These are phyloP conservation scores for Gymnobelideus leadbeateri DNA, from an alignment of 2,113 vertebrate genomes.

Conservation along the genomic window DNA sequence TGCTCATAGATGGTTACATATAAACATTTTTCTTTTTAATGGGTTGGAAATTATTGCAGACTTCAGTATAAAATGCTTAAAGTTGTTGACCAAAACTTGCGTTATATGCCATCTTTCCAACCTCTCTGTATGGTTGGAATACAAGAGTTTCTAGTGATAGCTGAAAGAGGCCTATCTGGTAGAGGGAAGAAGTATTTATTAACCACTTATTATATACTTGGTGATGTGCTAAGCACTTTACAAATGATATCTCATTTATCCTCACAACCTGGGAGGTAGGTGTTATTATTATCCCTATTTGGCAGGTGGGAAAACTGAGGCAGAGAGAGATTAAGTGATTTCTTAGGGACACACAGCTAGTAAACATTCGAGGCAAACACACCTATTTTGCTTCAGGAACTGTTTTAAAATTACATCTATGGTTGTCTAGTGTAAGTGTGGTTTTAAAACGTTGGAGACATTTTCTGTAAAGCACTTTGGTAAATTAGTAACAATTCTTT, in stretches of 20 bases:
- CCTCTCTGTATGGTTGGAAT: neutral
- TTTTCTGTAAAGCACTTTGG: neutral
- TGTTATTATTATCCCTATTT: neutral
- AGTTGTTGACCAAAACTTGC: constrained; percentile 52
- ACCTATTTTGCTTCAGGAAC: neutral
- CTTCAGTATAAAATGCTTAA: constrained; percentile 46
- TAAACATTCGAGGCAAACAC: neutral
- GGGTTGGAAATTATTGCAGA: constrained; percentile 35
- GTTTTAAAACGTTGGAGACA: neutral
- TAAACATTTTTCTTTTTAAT: constrained; percentile 27
- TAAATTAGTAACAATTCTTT: neutral
- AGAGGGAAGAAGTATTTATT: neutral
- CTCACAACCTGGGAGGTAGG: neutral
- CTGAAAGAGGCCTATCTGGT: neutral
- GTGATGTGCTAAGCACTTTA: neutral
- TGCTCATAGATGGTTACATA: constrained; percentile 23
- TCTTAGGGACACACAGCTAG: neutral
- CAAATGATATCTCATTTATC: neutral
- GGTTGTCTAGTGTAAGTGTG: neutral
- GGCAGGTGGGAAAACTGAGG: neutral
- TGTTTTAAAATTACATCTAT: neutral
- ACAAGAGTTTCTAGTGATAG: neutral
- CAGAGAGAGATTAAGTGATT: neutral
- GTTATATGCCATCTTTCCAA: constrained; percentile 17
- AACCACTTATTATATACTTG: neutral